Percentiles rank a stretch among this genome's conserved stretches.
Evolutionary conservation across 1,140 invertebrate genomes (phyloP).

Genomic region (Drosophila ohnishii): DNA sequence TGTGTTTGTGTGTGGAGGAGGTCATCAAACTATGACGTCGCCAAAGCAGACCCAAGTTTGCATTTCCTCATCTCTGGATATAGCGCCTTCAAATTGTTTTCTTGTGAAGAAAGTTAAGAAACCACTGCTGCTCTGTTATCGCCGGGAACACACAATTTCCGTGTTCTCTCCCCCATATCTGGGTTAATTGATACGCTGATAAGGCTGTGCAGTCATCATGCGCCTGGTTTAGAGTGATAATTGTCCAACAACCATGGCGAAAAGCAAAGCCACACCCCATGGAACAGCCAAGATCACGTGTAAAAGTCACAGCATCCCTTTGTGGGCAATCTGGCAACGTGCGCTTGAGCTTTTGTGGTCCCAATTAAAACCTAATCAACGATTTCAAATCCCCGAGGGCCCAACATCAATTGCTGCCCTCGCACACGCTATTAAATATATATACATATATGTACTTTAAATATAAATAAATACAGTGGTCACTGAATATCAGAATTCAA

Average conservation of each 20-base stretch:
- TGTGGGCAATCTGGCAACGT: conserved; percentile 29
- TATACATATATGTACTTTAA: background rate
- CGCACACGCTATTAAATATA: conserved; percentile 10
- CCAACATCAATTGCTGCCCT: conserved; percentile 3
- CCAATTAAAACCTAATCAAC: conserved; percentile 29
- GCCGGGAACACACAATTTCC: conserved; percentile 28
- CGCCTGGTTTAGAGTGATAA: conserved; percentile 12
- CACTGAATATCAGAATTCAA: background rate
- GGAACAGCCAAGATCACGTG: conserved; percentile 9
- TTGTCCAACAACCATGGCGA: conserved; percentile 6
- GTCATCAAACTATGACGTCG: conserved; percentile 78
- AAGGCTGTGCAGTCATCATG: conserved; percentile 38
- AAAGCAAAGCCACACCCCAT: conserved; percentile 13
- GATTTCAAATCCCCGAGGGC: conserved; percentile 25
- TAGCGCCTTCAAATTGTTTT: background rate
- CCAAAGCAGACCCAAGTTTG: conserved; percentile 31
- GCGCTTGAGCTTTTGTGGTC: conserved; percentile 1
- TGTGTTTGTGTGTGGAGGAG: conserved; percentile 33
- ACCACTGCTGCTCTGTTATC: conserved; percentile 30
- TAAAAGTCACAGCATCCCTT: conserved; percentile 40
- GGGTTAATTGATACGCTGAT: conserved; percentile 70
- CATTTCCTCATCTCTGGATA: conserved; percentile 15
- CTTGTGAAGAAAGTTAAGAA: conserved; percentile 2
- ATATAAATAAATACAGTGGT: conserved; percentile 11
- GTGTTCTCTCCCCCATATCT: conserved; percentile 51